Conservation (phyloP, 2,113 vertebrate genomes). For the Ictidomys tridecemlineatus region DNA sequence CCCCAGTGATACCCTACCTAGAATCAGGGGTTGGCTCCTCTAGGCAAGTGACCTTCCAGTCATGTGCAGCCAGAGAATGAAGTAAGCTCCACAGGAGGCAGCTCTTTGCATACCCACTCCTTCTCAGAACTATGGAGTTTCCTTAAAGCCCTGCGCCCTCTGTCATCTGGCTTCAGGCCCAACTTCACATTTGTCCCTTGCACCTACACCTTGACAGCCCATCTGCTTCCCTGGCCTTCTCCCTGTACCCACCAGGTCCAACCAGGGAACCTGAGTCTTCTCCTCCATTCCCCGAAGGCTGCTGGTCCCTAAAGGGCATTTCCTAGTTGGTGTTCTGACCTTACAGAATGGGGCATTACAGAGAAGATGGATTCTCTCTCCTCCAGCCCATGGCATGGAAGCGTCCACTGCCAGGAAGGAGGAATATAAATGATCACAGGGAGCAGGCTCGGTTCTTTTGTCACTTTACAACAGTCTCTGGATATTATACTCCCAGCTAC, state of each 20-base stretch:
- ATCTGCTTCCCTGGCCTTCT: neutral
- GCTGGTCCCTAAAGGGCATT: neutral
- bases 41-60: neutral
- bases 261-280: neutral
- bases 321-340: neutral
- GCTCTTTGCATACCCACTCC: neutral
- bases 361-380: neutral
- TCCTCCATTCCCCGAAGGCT: neutral
- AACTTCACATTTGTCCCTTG: neutral
- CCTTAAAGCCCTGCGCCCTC: neutral
- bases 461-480: neutral
- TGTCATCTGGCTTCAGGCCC: neutral
- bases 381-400: neutral
- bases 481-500: neutral
- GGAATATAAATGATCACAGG: neutral
- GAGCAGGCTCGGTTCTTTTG: neutral
- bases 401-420: neutral
- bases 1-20: neutral
- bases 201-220: rapidly evolving
- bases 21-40: neutral
- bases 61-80: neutral
- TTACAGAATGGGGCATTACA: neutral
- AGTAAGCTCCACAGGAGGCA: neutral
- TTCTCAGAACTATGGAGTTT: neutral
- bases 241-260: neutral